Base-by-base conservation (phyloP, 2,113 vertebrate genomes). In the Gadus chalcogrammus region DNA sequence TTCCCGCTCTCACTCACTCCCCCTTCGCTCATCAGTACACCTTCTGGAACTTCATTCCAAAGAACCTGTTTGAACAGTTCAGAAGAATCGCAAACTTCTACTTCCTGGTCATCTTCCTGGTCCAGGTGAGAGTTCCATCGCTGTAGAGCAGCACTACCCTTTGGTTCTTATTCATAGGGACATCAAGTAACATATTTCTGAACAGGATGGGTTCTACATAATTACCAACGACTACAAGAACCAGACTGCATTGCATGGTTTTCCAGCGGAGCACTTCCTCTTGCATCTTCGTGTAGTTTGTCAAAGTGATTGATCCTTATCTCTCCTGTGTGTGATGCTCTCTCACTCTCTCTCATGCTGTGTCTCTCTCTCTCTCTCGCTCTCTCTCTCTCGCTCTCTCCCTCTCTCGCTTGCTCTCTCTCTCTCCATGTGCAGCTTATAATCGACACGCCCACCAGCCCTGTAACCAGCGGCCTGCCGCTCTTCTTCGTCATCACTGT, bases 31-130 rank as follows among this genome's bases (percentile, higher is more conserved):
- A 72, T 31, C 88, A 99, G 97, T 99, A 99, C 66, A 99, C 97
- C 0, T 97, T 96, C 82, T 99, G 97, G 97, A 99, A 96, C 92
- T 99, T 99, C 87, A 85, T 99, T 65, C 97, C 97, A 70, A 99
- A 99, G 92, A 99, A 99, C 83, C 81, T 99, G 75, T 99, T 99
- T 85, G 97, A 99, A 79, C 97, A 99, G 64, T 99, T 99, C 91
- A 91, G 97, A 93, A 96, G 97, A 93, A 95, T 99, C 76, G 97
- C 97, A 31, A 99, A 99, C 88, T 99, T 99, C 85, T 99, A 99
- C 88, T 99, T 99, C 85, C 93, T 99, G 78, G 94, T 98, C 61
- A 99, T 99, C 88, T 99, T 99, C 87, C 93, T 99, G 84, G 97
- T 99, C 65, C 97, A 99, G 96, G 97, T 99, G 88, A 93, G 93